A percentile compares a stretch with the other conserved stretches of the same genome.
These are phyloP conservation scores for Drosophila paulistorum DNA, from an alignment of 1,140 invertebrate genomes.

Conservation along the genomic window DNA sequence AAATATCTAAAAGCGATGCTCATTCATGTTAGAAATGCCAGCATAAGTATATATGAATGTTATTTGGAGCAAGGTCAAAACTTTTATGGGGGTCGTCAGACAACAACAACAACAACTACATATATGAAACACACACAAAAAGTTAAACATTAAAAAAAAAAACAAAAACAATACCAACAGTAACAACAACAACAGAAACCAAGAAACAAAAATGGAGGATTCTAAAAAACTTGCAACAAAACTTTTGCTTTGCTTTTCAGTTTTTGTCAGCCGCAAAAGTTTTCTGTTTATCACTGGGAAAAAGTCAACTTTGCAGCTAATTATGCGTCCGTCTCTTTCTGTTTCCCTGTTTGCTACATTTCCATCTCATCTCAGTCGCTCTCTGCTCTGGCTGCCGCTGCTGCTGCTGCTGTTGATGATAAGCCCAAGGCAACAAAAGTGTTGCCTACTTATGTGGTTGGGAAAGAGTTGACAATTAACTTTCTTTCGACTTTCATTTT, in stretches of 20 bases:
- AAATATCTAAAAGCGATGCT: not conserved
- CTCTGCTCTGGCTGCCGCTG: not conserved
- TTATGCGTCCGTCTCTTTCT: conserved; percentile 55
- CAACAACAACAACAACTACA: not conserved
- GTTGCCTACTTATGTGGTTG: conserved; percentile 44
- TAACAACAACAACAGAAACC: not conserved
- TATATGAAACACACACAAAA: not conserved
- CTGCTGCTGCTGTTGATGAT: conserved; percentile 9
- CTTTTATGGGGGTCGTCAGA: conserved; percentile 57
- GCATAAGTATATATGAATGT: conserved; percentile 37
- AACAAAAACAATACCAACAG: not conserved
- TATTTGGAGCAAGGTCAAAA: conserved; percentile 39
- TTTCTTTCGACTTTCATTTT: conserved; percentile 1
- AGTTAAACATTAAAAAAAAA: conserved; percentile 2
- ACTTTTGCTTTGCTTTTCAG: conserved; percentile 39
- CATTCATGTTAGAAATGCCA: conserved; percentile 23
- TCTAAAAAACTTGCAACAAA: conserved; percentile 22
- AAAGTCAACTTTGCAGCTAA: conserved; percentile 70
- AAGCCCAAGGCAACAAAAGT: conserved; percentile 28
- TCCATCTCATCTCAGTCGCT: not conserved
- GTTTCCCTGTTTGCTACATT: conserved; percentile 35
- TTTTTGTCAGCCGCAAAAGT: conserved; percentile 68
- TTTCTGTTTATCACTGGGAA: conserved; percentile 60
- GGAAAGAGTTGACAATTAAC: conserved; percentile 7
- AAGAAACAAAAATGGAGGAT: conserved; percentile 8